Evolutionary conservation across 2,797 vertebrate genomes (phyloP).

Genomic region (Gymnoscopelus microlampas): DNA sequence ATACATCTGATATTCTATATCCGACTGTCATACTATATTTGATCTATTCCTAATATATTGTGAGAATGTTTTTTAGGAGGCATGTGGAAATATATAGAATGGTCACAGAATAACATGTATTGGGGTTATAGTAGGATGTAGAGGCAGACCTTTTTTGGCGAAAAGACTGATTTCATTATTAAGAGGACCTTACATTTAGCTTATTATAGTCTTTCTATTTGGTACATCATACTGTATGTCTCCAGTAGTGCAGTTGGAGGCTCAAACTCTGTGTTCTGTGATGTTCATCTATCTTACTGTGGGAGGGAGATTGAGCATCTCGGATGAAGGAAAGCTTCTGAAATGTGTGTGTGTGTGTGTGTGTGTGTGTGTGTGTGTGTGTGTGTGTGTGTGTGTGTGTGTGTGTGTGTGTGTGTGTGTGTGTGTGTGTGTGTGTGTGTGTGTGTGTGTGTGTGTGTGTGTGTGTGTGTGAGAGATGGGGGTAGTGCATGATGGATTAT

Average conservation of each 20-base stretch:
- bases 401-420: background rate
- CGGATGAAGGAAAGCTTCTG: constrained; percentile 20
- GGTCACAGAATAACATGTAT: background rate
- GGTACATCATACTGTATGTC: background rate
- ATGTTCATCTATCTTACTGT: constrained; percentile 3
- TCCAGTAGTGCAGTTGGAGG: background rate
- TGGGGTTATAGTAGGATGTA: background rate
- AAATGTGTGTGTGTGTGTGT: constrained; percentile 4
- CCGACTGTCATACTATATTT: no score
- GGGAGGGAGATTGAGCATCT: constrained; percentile 38
- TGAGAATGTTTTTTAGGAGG: no score
- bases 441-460: constrained; percentile 26
- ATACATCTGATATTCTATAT: background rate
- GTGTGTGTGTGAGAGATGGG: constrained; percentile 28
- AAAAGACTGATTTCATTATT: no score
- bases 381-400: constrained; percentile 3
- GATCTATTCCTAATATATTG: no score
- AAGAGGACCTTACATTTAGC: background rate
- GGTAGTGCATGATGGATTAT: constrained; percentile 69
- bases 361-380: background rate
- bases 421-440: constrained; percentile 20
- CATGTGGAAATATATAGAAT: background rate
- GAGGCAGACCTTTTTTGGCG: no score
- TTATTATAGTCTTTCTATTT: background rate
- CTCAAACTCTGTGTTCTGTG: background rate